Evolutionary conservation across 2,113 vertebrate species (phyloP).

Genomic region (Melospiza georgiana): DNA sequence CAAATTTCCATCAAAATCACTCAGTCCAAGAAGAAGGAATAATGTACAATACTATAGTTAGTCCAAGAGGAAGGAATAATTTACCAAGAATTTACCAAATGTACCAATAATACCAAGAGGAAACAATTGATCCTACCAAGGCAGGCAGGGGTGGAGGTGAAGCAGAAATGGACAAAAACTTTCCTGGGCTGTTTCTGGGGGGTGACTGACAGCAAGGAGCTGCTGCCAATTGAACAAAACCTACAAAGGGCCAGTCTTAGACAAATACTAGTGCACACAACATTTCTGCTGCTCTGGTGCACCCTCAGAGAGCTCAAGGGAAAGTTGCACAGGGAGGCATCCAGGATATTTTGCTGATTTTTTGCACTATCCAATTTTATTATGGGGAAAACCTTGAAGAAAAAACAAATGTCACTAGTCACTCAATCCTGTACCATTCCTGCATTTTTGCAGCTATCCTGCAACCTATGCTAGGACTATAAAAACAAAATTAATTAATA

Average conservation of each 20-base stretch:
- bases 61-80: neutral
- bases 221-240: neutral
- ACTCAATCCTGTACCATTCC: neutral
- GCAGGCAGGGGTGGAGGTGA: neutral
- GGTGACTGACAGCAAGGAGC: neutral
- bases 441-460: neutral
- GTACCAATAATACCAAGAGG: neutral
- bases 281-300: neutral
- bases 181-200: neutral
- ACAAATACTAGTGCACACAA: neutral
- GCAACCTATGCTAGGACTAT: neutral
- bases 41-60: neutral
- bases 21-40: neutral
- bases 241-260: neutral
- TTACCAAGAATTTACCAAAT: too few relatives aligned
- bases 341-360: neutral
- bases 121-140: neutral
- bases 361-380: neutral
- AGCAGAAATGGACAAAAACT: fast-evolving
- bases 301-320: neutral
- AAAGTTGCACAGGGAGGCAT: neutral
- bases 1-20: neutral
- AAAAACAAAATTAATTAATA: neutral
- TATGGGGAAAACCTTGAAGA: neutral
- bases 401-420: neutral